phyloP scores from a whole-genome alignment of 1,140 invertebrate genomes.

The Lordiphosa mommai region DNA sequence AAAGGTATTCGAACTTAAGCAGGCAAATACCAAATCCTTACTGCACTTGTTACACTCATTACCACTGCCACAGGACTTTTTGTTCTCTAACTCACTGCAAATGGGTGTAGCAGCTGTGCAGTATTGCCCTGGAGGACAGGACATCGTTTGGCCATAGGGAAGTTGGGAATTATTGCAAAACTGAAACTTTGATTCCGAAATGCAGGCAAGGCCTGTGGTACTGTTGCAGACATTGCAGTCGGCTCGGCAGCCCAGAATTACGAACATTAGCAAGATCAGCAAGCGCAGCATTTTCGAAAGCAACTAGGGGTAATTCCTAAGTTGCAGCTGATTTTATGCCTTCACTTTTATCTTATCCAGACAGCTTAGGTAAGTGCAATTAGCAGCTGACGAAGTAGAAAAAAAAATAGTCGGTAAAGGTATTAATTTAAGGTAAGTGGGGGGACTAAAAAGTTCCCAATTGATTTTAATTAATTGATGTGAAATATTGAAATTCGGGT shows the following conservation, averaged over 20 bases:
- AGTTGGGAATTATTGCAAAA: slow-evolving; percentile 1
- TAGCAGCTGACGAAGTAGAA: no score
- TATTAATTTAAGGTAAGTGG: no score
- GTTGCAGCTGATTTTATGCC: background rate
- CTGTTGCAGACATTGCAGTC: slow-evolving; percentile 24
- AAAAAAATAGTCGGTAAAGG: no score
- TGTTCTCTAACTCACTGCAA: background rate
- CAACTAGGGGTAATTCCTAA: slow-evolving; percentile 2
- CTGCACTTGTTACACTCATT: background rate
- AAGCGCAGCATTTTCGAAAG: slow-evolving; percentile 25
- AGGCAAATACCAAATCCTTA: slow-evolving; percentile 5
- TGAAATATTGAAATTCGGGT: no score
- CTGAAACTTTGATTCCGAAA: slow-evolving; percentile 32
- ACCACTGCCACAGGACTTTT: background rate
- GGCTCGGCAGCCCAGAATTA: slow-evolving; percentile 25
- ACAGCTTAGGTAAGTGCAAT: no score
- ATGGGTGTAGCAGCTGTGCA: background rate
- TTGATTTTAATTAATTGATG: no score
- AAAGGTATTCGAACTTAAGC: slow-evolving; percentile 24
- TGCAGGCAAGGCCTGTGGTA: slow-evolving; percentile 8
- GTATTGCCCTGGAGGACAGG: slow-evolving; percentile 13
- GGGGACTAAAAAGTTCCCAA: no score
- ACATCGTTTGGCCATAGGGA: slow-evolving; percentile 1
- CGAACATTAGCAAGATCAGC: slow-evolving; percentile 14
- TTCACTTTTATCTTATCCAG: slow-evolving; percentile 9